These are phyloP conservation scores for Diorhabda sublineata DNA, from an alignment of 1,140 invertebrate genomes.

Conservation along the genomic window DNA sequence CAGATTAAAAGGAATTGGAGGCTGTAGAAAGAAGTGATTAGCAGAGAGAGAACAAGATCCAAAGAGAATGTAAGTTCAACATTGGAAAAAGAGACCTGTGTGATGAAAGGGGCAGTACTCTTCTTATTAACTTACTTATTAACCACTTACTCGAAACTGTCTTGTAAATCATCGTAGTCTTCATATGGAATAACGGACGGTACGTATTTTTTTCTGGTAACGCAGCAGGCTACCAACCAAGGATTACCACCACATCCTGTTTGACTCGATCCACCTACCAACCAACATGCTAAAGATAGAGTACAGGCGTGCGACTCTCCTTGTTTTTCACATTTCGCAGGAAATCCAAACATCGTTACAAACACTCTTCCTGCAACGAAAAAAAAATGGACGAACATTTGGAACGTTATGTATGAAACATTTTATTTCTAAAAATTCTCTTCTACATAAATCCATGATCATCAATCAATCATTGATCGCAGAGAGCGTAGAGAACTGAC, in stretches of 20 bases:
- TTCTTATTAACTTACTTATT: too few species aligned
- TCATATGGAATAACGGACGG: not conserved
- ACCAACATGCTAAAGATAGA: conserved; percentile 67
- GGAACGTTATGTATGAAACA: conserved; percentile 6
- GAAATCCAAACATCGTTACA: conserved; percentile 58
- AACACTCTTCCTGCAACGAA: conserved; percentile 48
- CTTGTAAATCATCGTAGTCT: conserved; percentile 6
- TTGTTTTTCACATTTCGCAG: conserved; percentile 55
- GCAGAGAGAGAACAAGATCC: too few species aligned
- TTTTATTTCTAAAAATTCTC: not conserved
- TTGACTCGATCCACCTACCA: conserved; percentile 59
- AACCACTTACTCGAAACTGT: conserved; percentile 16
- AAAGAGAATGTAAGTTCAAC: too few species aligned
- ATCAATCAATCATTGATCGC: not conserved
- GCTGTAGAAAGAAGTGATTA: too few species aligned
- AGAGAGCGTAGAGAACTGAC: too few species aligned
- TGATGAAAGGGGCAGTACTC: too few species aligned
- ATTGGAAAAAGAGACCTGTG: too few species aligned
- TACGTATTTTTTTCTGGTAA: conserved; percentile 39
- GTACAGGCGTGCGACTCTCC: conserved; percentile 58
- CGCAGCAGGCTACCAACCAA: conserved; percentile 68
- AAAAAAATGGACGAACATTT: too few species aligned
- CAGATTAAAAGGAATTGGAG: too few species aligned
- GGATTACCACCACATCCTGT: conserved; percentile 58
- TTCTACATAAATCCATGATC: not conserved